These are phyloP conservation scores for Platerodrilus igneus DNA, from an alignment of 2,888 invertebrate species.

Conservation along the genomic window DNA sequence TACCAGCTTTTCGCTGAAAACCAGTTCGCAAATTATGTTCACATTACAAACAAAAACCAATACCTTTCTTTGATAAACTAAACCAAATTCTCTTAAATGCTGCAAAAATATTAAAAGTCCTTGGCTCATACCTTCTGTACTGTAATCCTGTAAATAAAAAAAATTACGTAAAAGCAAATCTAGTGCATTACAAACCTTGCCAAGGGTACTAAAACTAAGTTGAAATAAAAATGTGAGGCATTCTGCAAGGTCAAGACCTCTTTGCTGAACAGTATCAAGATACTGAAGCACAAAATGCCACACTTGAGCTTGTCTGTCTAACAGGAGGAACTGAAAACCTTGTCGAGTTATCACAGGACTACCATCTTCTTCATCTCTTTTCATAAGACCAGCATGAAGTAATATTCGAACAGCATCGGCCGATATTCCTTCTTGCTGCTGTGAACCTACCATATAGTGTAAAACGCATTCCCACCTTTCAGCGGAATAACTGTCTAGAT, in stretches of 20 bases:
- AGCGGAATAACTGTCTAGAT: conserved; percentile 85
- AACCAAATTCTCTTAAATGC: conserved; percentile 93
- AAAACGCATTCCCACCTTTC: conserved; percentile 96
- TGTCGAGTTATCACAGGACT: conserved; percentile 86
- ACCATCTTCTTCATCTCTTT: conserved; percentile 74
- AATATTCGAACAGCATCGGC: conserved; percentile 92
- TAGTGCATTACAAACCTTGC: no score
- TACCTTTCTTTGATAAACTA: conserved; percentile 94
- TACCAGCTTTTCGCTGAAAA: conserved; percentile 73
- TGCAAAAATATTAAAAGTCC: conserved; percentile 86
- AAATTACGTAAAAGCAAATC: no score
- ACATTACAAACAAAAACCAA: conserved; percentile 96
- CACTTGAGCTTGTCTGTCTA: conserved; percentile 91
- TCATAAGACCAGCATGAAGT: conserved; percentile 90
- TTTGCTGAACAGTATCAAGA: conserved; percentile 83
- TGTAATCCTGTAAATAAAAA: conserved; percentile 76
- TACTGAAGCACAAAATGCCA: conserved; percentile 98
- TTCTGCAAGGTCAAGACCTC: conserved; percentile 82
- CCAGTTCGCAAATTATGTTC: conserved; percentile 57
- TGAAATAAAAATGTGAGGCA: conserved; percentile 95
- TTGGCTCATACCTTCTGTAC: conserved; percentile 88
- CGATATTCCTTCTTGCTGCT: conserved; percentile 85
- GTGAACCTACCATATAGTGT: conserved; percentile 93
- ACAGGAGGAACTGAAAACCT: conserved; percentile 94
- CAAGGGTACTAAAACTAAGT: conserved; percentile 89